Evolutionary conservation across 1,140 invertebrate genomes (phyloP).

Genomic region (Anoplophora glabripennis): DNA sequence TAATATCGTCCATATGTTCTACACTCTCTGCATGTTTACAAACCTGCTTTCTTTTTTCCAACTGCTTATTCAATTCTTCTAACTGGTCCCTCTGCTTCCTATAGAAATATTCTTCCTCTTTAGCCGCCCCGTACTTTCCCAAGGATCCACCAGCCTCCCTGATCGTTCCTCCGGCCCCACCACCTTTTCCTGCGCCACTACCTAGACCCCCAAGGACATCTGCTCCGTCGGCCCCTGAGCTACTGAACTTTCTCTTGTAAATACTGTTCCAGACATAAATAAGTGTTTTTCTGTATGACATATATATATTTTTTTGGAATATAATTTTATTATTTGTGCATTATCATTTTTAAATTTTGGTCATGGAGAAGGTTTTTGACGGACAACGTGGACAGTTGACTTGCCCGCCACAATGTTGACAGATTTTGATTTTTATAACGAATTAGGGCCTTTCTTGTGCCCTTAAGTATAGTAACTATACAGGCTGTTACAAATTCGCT

Average conservation of each 20-base stretch:
- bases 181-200: background rate
- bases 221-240: background rate
- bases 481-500: no score
- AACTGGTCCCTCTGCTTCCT: conserved; percentile 6
- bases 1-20: background rate
- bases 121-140: conserved; percentile 8
- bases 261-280: background rate
- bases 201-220: background rate
- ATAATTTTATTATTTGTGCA: no score
- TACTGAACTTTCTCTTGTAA: background rate
- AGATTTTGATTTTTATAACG: no score
- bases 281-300: background rate
- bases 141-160: background rate
- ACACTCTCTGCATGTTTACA: background rate
- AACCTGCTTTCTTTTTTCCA: background rate
- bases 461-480: no score
- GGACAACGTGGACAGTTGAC: no score
- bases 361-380: no score
- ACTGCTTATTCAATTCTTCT: background rate
- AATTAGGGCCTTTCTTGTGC: no score
- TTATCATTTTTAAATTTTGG: no score
- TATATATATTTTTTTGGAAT: background rate
- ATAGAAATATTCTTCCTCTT: conserved; percentile 18
- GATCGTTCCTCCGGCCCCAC: background rate
- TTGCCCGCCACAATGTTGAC: no score